Evolutionary conservation across 2,797 vertebrate genomes (phyloP), one percentile per base, ranked within the genome.

Genomic region (Helicolenus hilgendorfi): DNA sequence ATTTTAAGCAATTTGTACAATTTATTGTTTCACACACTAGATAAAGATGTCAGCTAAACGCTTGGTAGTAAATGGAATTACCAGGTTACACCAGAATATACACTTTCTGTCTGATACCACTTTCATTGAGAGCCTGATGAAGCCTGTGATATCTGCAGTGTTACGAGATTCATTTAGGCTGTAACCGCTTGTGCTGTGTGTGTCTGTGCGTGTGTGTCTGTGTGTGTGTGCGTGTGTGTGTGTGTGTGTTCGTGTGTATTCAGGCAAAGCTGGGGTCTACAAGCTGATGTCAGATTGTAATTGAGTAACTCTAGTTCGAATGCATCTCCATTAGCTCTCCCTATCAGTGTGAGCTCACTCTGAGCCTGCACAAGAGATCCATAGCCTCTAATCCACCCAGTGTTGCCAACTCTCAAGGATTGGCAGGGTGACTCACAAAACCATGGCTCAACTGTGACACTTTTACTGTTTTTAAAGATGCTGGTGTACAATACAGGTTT

Each of bases 241-340:
- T 29, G 53, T 68, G 60, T 65, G 45, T 72, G 31, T 62, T 9
- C 4, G 67, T 87, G 87, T 75, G 80, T 77, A 3, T 88, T 79
- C 76, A 77, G 84, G 75, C 78, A 90, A 91, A 86, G 82, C 69
- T 89, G 68, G 74, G 87, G 77, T 91, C 77, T 84, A 83, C 77
- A 77, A 83, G 85, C 90, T 91, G 87, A 89, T 94, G 91, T 94
- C 89, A 86, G 91, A 87, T 90, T 93, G 87, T 92, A 95, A 95
- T 94, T 94, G 95, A 94, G 92, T 93, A 81, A 92, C 87, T 89
- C 83, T 63, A 88, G 85, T 94, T 92, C 85, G 41, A 93, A 95
- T 93, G 89, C 87, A 81, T 95, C 91, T 93, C 90, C 90, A 95
- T 95, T 95, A 93, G 83, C 79, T 83, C 84, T 86, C 73, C 69